Percentiles rank a stretch among this genome's conserved stretches.
Conservation (phyloP, 2,797 vertebrate species). For the Pangasius macronema region DNA sequence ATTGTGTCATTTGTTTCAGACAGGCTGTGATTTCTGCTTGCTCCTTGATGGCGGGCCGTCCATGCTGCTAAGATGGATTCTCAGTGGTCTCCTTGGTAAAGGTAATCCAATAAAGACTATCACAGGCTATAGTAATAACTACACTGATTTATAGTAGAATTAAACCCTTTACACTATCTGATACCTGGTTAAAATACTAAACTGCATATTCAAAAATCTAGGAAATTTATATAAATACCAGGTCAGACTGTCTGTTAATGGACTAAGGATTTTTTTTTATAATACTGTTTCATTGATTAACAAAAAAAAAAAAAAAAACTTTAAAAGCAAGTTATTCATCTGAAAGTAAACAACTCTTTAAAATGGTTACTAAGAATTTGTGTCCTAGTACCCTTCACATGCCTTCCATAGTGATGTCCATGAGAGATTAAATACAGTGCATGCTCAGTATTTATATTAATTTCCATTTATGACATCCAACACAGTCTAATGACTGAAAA, state of each 20-base stretch:
- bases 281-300: neutral
- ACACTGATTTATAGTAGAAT: slow-evolving; percentile 50
- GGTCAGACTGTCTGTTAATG: neutral
- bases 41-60: slow-evolving; percentile 76
- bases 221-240: neutral
- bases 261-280: neutral
- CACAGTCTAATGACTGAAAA: neutral
- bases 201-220: slow-evolving; percentile 9
- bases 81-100: slow-evolving; percentile 67
- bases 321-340: neutral
- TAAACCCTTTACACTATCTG: slow-evolving; percentile 24
- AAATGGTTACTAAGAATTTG: neutral
- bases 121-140: slow-evolving; percentile 61
- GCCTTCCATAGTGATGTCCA: neutral
- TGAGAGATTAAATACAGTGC: neutral
- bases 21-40: slow-evolving; percentile 75
- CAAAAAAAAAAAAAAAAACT: neutral
- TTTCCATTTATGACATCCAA: neutral
- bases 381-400: neutral
- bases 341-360: neutral
- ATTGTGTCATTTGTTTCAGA: slow-evolving; percentile 87
- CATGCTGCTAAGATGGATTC: slow-evolving; percentile 74
- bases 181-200: slow-evolving; percentile 29
- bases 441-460: neutral
- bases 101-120: slow-evolving; percentile 77